Base-by-base conservation (phyloP, 1,140 invertebrate genomes). In the Apis laboriosa region DNA sequence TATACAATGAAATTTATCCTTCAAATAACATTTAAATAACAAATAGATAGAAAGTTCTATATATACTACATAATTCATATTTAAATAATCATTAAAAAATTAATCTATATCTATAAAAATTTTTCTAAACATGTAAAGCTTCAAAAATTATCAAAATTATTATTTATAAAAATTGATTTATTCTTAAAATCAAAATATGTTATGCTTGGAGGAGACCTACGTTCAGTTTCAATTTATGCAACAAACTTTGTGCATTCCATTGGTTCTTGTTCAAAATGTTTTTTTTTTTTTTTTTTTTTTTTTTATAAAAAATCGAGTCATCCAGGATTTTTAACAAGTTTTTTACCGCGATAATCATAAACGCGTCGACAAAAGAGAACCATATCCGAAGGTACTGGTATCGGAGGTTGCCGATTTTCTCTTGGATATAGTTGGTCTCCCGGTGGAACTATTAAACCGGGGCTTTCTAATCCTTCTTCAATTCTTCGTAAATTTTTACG, bases 321-420 rank as follows among this genome's bases (percentile, higher is more conserved):
- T 94, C 94, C 95, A 71, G 96, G 96, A 94, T 96, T 96, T 90
- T 96, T 96, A 66, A 96, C 95, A 83, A 97, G 95, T 86, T 97
- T 96, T 89, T 97, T 97, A 81, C 97, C 97, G 78, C 98, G 96
- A 94, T 98, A 99, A 93, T 99, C 98, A 94, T 99, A 99, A 56
- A 99, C 98, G 86, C 97, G 97, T 24, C 98, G 96, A 94, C 98
- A 99, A 94, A 99, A 98, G 89, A 99, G 98, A 4, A 99, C 97
- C 92, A 98, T 96, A 85, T 99, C 98, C 53, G 97, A 96, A 63
- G 95, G 92, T 13, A 97, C 96, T 86, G 96, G 96, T 53, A 96
- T 95, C 53, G 96, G 96, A n/a, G 97, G 96, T 89, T 97, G 96
- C 58, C 95, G 93, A 70, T 92, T 92, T 77, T 92, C 90, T 85